Base-by-base conservation (phyloP, 2,888 invertebrate genomes). In the Dendrolimus pini region DNA sequence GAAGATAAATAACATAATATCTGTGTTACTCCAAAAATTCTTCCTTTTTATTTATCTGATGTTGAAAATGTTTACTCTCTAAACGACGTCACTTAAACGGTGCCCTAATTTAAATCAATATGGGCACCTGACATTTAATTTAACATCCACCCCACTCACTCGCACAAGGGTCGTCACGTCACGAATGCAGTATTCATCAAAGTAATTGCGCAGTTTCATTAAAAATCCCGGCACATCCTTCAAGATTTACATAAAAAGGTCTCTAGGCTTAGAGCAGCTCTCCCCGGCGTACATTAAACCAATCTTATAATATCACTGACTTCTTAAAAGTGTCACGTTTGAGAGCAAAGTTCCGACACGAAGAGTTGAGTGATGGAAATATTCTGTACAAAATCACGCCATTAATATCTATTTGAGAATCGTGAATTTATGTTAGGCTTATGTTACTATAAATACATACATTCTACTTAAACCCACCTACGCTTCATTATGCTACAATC, bases 231-330 rank as follows among this genome's bases (percentile, higher is more conserved):
- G 83, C 89, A 86, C 87, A 87, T 88, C 83, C 75, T 83, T 81
- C 77, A 80, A 81, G 83, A 89, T 89, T 88, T 85, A 73, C 85
- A 89, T 87, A 88, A 89, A 86, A 88, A 85, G 83, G 83, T 82
- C 80, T 77, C 68, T 66, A 68, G 75, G 76, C 75, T 68, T 66
- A 62, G 63, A 62, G 64, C 69, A 68, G 61, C 58, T 61, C 66
- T 70, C 65, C 65, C 73, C 66, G 68, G 72, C 75, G 68, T 76
- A 78, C 76, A 77, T 75, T 81, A 76, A 79, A 80, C 78, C 72
- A 76, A 79, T 81, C 82, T 83, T 82, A 81, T 75, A 78, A 78
- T 71, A 76, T 80, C 75, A 70, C 69, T 67, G 69, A 72, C 67
- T 77, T 74, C 67, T 72, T 66, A 63, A 70, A 75, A 71, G 63